A percentile compares a stretch with the other conserved stretches of the same genome.
Evolutionary conservation across 64 coral and sea anemone genomes (phyloP).

Genomic region (Montipora efflorescens): DNA sequence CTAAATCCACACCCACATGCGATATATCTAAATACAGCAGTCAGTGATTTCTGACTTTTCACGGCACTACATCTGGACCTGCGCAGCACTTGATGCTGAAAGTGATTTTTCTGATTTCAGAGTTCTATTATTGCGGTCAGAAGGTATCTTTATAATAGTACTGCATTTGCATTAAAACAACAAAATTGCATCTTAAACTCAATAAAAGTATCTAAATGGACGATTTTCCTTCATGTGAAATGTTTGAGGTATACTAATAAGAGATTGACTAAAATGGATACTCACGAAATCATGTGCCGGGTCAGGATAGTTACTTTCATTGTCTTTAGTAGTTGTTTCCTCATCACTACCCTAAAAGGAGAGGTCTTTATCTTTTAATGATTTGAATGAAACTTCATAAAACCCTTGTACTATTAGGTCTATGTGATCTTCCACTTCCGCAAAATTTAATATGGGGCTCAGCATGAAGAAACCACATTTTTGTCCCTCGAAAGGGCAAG

Average conservation of each 20-base stretch:
- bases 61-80: background rate
- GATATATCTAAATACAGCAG: background rate
- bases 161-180: background rate
- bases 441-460: background rate
- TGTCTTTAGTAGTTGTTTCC: background rate
- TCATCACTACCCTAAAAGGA: slow-evolving; percentile 18
- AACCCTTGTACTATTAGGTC: background rate
- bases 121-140: background rate
- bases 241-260: background rate
- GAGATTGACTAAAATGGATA: slow-evolving; percentile 12
- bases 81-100: background rate
- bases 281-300: background rate
- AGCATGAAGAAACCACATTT: background rate
- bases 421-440: background rate
- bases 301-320: background rate
- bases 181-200: background rate
- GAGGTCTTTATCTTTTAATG: background rate
- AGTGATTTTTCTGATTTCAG: slow-evolving; percentile 14
- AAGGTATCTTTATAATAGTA: background rate
- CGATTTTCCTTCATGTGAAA: background rate
- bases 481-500: background rate
- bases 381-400: slow-evolving; percentile 1
- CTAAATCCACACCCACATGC: background rate
- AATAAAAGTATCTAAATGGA: background rate
- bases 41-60: background rate